Evolutionary conservation across 2,888 invertebrate genomes (phyloP).

Genomic region (Agrotis ipsilon): DNA sequence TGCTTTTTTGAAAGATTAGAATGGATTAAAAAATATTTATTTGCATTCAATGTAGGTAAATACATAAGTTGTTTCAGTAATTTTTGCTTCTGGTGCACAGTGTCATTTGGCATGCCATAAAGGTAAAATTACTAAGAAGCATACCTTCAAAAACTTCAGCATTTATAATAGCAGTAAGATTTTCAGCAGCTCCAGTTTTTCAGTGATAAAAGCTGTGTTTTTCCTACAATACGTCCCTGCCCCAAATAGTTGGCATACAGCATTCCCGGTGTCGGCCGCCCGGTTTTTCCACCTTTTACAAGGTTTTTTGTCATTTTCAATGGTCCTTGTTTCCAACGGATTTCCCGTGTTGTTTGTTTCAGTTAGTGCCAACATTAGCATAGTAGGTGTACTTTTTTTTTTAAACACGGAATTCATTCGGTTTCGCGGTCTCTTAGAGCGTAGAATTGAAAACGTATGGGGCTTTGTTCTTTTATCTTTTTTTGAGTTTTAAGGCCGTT

Average conservation of each 20-base stretch:
- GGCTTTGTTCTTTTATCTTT: conserved; percentile 16
- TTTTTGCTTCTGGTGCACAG: too few relatives aligned
- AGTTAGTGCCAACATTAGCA: conserved; percentile 63
- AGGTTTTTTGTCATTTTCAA: conserved; percentile 64
- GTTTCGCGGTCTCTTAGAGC: conserved; percentile 50
- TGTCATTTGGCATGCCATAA: too few relatives aligned
- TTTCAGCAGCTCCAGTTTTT: conserved; percentile 15
- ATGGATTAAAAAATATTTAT: too few relatives aligned
- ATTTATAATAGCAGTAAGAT: conserved; percentile 2
- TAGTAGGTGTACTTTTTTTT: conserved; percentile 32
- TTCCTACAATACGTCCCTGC: conserved; percentile 39
- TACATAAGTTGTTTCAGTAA: too few relatives aligned
- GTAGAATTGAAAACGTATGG: conserved; percentile 39
- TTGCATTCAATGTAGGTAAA: too few relatives aligned
- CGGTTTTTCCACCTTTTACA: conserved; percentile 41
- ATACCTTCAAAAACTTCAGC: too few relatives aligned
- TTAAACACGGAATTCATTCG: conserved; percentile 31
- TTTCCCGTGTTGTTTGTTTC: conserved; percentile 73
- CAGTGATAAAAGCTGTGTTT: conserved; percentile 35
- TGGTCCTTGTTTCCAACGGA: conserved; percentile 66
- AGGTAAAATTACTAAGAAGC: too few relatives aligned
- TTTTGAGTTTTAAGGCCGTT: background rate
- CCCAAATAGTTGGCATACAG: conserved; percentile 51
- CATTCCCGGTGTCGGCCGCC: conserved; percentile 43
- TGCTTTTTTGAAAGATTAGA: too few relatives aligned